Conservation (phyloP, 2,888 invertebrate genomes). For the Apamea epomidion region DNA sequence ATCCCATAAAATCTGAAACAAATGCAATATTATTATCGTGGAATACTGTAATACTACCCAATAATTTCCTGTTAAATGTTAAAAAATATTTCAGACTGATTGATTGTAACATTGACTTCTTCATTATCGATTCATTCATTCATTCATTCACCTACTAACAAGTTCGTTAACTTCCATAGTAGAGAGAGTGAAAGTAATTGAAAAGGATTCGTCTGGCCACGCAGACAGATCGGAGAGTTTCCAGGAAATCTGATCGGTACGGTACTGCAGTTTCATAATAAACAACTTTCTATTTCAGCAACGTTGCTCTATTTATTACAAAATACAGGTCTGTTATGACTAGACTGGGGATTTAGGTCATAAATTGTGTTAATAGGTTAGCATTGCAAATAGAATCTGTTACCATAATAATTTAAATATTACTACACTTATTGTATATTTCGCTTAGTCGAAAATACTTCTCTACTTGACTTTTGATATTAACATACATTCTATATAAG, state of each 20-base stretch:
- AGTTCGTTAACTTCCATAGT: slow-evolving; percentile 29
- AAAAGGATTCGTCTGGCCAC: slow-evolving; percentile 4
- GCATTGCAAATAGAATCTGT: neutral
- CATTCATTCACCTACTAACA: slow-evolving; percentile 11
- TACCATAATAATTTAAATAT: neutral
- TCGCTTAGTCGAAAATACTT: neutral
- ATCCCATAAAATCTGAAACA: slow-evolving; percentile 31
- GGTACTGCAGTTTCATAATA: slow-evolving; percentile 18
- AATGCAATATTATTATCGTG: slow-evolving; percentile 38
- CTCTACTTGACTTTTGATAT: neutral
- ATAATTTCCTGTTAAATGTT: neutral
- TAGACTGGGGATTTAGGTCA: neutral
- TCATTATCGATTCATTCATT: slow-evolving; percentile 20
- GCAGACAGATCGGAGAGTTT: neutral
- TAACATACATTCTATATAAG: neutral
- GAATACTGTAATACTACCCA: slow-evolving; percentile 17
- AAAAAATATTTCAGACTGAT: slow-evolving; percentile 35
- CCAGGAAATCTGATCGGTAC: slow-evolving; percentile 10
- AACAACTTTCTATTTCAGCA: neutral
- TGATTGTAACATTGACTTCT: slow-evolving; percentile 29
- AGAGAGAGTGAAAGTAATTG: slow-evolving; percentile 22
- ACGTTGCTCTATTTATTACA: neutral
- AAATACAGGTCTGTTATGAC: neutral
- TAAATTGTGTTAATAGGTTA: neutral
- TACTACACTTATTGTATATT: neutral